Base-by-base conservation (phyloP, 2,797 vertebrate species). In the Poeciliopsis paucimaculata region DNA sequence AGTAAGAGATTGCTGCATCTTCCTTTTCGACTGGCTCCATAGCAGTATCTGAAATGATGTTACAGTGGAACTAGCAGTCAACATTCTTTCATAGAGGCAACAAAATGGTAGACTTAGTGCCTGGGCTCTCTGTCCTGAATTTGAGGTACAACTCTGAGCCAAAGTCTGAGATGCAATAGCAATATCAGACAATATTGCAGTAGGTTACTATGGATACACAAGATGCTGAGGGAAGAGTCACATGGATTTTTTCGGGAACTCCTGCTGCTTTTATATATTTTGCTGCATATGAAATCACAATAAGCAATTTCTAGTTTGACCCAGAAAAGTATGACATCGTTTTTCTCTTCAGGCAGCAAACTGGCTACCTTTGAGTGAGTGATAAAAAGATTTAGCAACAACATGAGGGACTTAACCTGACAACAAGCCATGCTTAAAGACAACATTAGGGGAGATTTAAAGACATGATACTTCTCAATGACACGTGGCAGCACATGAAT, bases 401-500 rank as follows among this genome's bases (percentile, higher is more conserved):
- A 75, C 53, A 36, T n/a, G 46, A 82, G 34, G 34, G 64, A 57
- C 73, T 68, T 89, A 88, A 90, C 88, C 87, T 70, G 77, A 78
- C 75, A 77, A 72, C 62, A 81, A 90, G 80, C 87, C 45, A 85
- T 88, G 79, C 88, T 82, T 87, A 76, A 73, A 87, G 84, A 82
- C 82, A 86, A 90, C 81, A 82, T 87, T 60, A 84, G 81, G 12
- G 46, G 53, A 85, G 91, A 78, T 85, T 90, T 79, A 85, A 34
- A 5, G 36, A 66, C 82, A 79, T 90, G 87, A 91, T 90, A 85
- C 87, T 11, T 76, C 28, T 3, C 28, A 0, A 53, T 53, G 45
- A 86, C 90, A 90, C 79, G 76, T 74, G 84, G 81, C 79, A 1
- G 75, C 73, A 15, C 80, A 78, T 77, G 26, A 8, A 76, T 85